These are phyloP conservation scores for Pollicipes pollicipes DNA, from an alignment of 1,140 invertebrate species.

Conservation along the genomic window DNA sequence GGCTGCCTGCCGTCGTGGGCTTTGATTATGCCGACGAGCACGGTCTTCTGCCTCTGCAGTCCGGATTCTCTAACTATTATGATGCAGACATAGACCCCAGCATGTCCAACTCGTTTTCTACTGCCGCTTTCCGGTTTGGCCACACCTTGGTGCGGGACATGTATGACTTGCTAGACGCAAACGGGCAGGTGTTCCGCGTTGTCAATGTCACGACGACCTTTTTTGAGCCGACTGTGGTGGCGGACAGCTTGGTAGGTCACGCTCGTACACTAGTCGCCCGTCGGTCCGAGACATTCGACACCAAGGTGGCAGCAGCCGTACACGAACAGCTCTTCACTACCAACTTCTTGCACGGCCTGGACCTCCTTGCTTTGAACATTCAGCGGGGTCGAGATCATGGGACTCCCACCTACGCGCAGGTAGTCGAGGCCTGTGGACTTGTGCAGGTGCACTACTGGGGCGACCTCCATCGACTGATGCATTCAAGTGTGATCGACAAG, in stretches of 20 bases:
- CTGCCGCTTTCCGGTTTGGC: conserved; percentile 22
- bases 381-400: conserved; percentile 36
- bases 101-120: conserved; percentile 18
- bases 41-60: conserved; percentile 45
- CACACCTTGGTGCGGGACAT: conserved; percentile 25
- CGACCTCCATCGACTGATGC: conserved; percentile 14
- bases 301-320: not conserved
- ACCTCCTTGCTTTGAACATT: conserved; percentile 28
- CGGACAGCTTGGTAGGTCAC: not conserved
- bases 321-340: not conserved
- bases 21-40: conserved; percentile 73
- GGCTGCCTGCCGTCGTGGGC: conserved; percentile 40
- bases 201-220: not conserved
- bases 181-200: not conserved
- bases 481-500: conserved; percentile 18
- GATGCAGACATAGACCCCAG: conserved; percentile 18
- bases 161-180: not conserved
- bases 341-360: conserved; percentile 11
- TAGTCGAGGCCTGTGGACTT: conserved; percentile 17
- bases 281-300: not conserved
- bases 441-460: not conserved
- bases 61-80: conserved; percentile 24
- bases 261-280: not conserved
- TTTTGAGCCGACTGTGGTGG: not conserved
- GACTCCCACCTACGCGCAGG: conserved; percentile 20